These are phyloP conservation scores for Melanchra persicariae DNA, from an alignment of 2,888 invertebrate genomes.

Conservation along the genomic window DNA sequence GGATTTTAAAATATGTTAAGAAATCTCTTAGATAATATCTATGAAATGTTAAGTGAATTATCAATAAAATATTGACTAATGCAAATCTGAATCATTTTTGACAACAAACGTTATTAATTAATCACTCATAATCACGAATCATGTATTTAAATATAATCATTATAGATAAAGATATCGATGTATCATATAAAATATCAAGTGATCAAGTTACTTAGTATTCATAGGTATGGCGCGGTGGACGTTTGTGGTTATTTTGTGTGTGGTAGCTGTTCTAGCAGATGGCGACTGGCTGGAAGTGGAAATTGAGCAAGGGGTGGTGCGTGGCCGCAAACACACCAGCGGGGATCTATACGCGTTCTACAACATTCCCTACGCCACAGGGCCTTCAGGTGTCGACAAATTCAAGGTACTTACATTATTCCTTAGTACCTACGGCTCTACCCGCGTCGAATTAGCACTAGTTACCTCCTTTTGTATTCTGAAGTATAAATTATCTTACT, in stretches of 20 bases:
- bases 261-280: constrained; percentile 1
- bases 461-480: too few species aligned
- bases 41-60: neutral
- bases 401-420: constrained; percentile 48
- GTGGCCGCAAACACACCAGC: constrained; percentile 68
- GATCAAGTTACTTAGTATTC: neutral
- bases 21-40: too few species aligned
- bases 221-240: constrained; percentile 32
- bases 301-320: constrained; percentile 70
- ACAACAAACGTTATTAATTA: neutral
- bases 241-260: constrained; percentile 17
- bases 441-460: too few species aligned
- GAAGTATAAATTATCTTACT: too few species aligned
- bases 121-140: constrained; percentile 4
- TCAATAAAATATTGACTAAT: neutral
- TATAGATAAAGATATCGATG: neutral
- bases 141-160: neutral
- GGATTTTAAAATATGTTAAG: too few species aligned
- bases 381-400: constrained; percentile 69
- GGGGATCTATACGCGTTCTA: constrained; percentile 69
- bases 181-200: neutral
- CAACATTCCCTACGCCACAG: constrained; percentile 76
- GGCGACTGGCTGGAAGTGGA: constrained; percentile 60
- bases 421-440: too few species aligned
- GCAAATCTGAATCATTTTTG: neutral